phyloP scores from a whole-genome alignment of 2,888 invertebrate species.

The Hypomecis punctinalis region DNA sequence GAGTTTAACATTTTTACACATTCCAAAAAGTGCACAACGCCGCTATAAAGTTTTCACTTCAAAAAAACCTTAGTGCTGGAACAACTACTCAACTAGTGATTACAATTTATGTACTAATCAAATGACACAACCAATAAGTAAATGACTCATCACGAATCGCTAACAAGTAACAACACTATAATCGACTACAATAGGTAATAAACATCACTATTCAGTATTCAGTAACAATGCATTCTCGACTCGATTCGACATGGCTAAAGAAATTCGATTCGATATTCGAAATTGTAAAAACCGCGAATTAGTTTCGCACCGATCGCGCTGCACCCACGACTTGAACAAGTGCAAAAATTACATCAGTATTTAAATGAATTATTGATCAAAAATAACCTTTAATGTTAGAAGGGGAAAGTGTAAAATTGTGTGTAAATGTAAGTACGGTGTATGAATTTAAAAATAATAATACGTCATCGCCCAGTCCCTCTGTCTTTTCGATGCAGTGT shows the following conservation, averaged over 20 bases:
- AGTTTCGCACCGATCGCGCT: slow-evolving; percentile 72
- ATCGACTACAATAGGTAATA: slow-evolving; percentile 14
- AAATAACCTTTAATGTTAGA: not conserved
- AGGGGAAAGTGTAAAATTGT: slow-evolving; percentile 49
- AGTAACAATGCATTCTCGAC: slow-evolving; percentile 39
- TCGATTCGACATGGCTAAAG: slow-evolving; percentile 56
- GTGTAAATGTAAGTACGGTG: slow-evolving; percentile 50
- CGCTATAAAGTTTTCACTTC: too few relatives aligned
- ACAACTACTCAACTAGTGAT: too few relatives aligned
- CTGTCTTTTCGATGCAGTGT: slow-evolving; percentile 76
- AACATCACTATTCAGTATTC: slow-evolving; percentile 36
- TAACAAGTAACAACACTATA: slow-evolving; percentile 8
- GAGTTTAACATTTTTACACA: too few relatives aligned
- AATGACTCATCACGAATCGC: slow-evolving; percentile 5
- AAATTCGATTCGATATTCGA: slow-evolving; percentile 63
- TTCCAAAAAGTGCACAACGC: too few relatives aligned
- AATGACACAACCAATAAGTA: not conserved
- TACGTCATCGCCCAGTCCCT: slow-evolving; percentile 74
- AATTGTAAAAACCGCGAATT: slow-evolving; percentile 79
- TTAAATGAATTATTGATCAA: slow-evolving; percentile 21
- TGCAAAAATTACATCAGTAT: slow-evolving; percentile 75
- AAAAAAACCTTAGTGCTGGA: too few relatives aligned
- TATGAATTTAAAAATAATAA: slow-evolving; percentile 82
- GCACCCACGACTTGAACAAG: slow-evolving; percentile 68
- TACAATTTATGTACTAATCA: too few relatives aligned